These are phyloP conservation scores for Epirrita christyi DNA, from an alignment of 2,888 invertebrate species.

Conservation along the genomic window DNA sequence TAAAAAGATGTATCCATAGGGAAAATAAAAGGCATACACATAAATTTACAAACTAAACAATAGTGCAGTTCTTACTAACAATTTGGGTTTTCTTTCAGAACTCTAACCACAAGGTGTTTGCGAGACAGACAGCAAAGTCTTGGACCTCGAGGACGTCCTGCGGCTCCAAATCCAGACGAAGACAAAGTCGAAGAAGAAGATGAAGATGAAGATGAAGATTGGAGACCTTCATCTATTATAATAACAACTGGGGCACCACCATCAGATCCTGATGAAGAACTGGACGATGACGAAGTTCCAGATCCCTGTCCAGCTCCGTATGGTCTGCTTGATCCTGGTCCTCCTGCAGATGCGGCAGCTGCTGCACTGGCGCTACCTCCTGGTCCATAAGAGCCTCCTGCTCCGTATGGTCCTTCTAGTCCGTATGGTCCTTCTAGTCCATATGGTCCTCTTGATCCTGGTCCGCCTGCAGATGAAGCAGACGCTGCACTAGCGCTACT, in stretches of 20 bases:
- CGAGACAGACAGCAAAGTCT: constrained; percentile 60
- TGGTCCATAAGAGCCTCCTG: no score
- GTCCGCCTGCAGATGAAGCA: no score
- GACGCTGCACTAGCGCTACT: no score
- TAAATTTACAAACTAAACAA: background rate
- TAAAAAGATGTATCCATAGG: background rate
- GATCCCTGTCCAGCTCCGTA: background rate
- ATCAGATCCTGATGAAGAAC: no score
- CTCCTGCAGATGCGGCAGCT: no score
- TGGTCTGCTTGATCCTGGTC: background rate
- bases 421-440: background rate
- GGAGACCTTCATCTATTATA: background rate
- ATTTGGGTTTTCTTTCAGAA: constrained; percentile 51
- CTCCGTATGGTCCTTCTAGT: background rate
- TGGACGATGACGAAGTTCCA: no score
- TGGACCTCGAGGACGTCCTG: constrained; percentile 13
- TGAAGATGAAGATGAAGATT: no score
- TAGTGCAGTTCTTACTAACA: constrained; percentile 49
- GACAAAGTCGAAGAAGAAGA: no score
- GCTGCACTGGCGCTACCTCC: no score
- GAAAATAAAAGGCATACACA: background rate
- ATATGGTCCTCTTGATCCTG: background rate
- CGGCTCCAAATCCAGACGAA: background rate
- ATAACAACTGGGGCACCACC: background rate
- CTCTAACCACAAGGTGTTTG: constrained; percentile 60